Base-by-base conservation (phyloP, 2,113 vertebrate genomes). In the Pongo abelii region DNA sequence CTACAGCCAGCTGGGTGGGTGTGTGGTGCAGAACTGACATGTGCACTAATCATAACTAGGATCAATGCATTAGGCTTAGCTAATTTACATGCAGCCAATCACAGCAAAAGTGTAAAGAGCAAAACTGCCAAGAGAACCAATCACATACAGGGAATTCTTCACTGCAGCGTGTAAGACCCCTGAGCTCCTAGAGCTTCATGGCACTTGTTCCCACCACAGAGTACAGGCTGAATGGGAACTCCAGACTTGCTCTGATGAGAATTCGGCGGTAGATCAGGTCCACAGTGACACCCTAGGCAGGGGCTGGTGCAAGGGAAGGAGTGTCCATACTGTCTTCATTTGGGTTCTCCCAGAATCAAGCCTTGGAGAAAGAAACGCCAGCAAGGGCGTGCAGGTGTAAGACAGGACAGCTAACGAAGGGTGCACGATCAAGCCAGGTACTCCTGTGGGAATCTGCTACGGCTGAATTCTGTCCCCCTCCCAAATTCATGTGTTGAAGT, bases 1-100 rank as follows among this genome's bases (percentile, higher is more conserved):
- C 50, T 57, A 57, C 74, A 86, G 96, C 89, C 46, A 88, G 84
- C 94, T 8, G 7, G 79, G 79, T 7, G 9, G 78, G 84, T 75
- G 50, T 75, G 81, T 75, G 79, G 79, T 81, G 70, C 43, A 67
- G 55, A 72, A 46, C 61, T 61, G 8, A 69, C 23, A 2, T n/a
- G 17, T 9, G 18, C 74, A 55, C 5, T 57, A 86, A 94, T 96
- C 78, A n/a, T 40, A 96, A 79, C 86, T 43, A 89, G 27, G 50
- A 93, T 84, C 79, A 74, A 79, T 4, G 70, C 52, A 74, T 86
- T 74, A 75, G 32, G 83, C 74, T 89, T 86, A 92, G 61, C 95
- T 93, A 70, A 96, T 98, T 96, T 96, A 79, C 92, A 97, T 87
- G 61, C 50, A 97, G 92, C 98, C 97, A 97, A 95, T 98, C 59